These are phyloP conservation scores for Xerus inauris DNA, from an alignment of 2,113 vertebrate species.

Conservation along the genomic window DNA sequence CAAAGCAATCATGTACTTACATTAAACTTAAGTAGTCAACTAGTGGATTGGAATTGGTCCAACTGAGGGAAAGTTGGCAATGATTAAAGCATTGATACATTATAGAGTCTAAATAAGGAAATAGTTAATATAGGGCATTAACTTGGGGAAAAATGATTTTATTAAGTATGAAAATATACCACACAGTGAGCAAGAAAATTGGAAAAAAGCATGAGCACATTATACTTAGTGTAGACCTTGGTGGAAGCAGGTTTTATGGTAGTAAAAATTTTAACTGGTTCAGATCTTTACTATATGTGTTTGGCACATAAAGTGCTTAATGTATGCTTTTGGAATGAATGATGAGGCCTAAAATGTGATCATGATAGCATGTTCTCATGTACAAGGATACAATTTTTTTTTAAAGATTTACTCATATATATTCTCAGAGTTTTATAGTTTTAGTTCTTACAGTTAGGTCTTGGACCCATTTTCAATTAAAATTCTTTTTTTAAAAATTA, in stretches of 20 bases:
- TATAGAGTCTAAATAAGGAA: neutral
- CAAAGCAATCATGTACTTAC: neutral
- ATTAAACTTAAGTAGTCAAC: neutral
- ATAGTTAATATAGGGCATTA: neutral
- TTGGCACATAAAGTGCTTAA: neutral
- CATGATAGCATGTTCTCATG: neutral
- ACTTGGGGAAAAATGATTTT: neutral
- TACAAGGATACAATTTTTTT: too few relatives aligned
- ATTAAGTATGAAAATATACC: neutral
- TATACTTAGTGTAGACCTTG: neutral
- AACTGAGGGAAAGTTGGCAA: neutral
- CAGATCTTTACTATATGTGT: neutral
- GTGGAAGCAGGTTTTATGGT: neutral
- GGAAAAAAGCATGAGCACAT: neutral
- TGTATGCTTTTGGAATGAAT: neutral
- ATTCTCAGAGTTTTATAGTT: too few relatives aligned
- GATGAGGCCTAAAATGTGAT: neutral
- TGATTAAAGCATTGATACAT: neutral
- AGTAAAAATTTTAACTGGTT: neutral
- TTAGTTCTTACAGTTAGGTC: too few relatives aligned
- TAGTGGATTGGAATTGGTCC: neutral
- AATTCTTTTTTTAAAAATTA: too few relatives aligned
- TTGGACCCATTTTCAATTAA: too few relatives aligned
- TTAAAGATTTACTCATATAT: too few relatives aligned
- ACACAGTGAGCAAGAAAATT: neutral